phyloP scores from a whole-genome alignment of 2,888 invertebrate genomes.

The Athalia cordata region DNA sequence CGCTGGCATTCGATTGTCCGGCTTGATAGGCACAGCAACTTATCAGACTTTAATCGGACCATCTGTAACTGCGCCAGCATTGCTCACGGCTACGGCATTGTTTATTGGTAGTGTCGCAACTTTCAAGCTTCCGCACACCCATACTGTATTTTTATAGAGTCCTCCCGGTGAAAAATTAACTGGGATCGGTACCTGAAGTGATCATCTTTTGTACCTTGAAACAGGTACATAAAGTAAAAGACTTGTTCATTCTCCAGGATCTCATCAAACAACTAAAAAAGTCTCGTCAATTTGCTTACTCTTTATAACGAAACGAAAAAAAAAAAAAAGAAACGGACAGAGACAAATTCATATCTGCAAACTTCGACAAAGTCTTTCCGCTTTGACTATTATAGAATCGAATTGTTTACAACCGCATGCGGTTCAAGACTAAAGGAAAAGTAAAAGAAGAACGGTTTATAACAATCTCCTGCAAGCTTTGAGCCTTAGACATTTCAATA shows the following conservation, averaged over 20 bases:
- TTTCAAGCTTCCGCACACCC: conserved; percentile 73
- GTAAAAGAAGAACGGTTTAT: neutral
- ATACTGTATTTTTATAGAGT: conserved; percentile 70
- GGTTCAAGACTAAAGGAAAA: neutral
- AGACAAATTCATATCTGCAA: no score
- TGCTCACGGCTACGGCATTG: conserved; percentile 71
- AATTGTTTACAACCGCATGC: no score
- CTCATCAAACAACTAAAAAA: neutral
- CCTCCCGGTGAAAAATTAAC: neutral
- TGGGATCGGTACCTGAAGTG: conserved; percentile 6
- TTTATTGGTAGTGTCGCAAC: conserved; percentile 71
- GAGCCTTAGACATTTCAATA: conserved; percentile 15
- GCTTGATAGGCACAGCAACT: conserved; percentile 71
- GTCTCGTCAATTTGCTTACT: neutral
- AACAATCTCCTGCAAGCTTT: conserved; percentile 13
- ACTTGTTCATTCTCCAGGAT: neutral
- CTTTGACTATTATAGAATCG: no score
- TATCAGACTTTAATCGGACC: conserved; percentile 72
- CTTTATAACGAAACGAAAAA: no score
- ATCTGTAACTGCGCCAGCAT: conserved; percentile 71
- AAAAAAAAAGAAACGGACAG: no score
- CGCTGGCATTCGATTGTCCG: conserved; percentile 71
- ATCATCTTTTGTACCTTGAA: neutral
- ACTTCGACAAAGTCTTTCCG: no score
- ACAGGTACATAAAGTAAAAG: no score